A percentile compares a stretch with the other conserved stretches of the same genome.
phyloP scores from a whole-genome alignment of 2,113 vertebrate species.

The Gnathonemus longibarbis region DNA sequence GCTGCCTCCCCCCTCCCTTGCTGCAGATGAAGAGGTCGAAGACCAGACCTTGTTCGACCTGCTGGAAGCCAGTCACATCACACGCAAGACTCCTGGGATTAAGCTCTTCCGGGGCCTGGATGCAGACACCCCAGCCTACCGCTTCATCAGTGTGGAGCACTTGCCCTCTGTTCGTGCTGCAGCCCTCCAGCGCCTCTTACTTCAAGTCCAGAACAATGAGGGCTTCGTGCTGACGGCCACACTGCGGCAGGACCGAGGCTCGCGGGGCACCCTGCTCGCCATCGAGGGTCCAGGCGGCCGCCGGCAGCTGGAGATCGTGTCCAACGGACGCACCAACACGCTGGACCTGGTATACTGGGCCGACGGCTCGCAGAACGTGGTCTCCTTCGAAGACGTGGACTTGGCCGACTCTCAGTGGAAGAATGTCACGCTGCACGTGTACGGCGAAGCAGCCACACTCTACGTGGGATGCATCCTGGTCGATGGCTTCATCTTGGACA shows the following conservation, averaged over 20 bases:
- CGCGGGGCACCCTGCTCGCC: conserved; percentile 69
- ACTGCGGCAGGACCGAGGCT: conserved; percentile 69
- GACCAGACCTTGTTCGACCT: conserved; percentile 69
- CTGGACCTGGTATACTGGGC: conserved; percentile 77
- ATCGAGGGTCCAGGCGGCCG: conserved; percentile 66
- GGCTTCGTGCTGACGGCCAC: conserved; percentile 74
- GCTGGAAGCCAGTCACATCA: conserved; percentile 72
- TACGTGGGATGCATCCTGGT: conserved; percentile 74
- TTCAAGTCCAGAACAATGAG: conserved; percentile 57
- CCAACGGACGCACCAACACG: conserved; percentile 72
- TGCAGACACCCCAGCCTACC: conserved; percentile 55
- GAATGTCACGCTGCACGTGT: conserved; percentile 72
- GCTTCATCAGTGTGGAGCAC: conserved; percentile 74
- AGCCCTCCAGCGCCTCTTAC: conserved; percentile 53
- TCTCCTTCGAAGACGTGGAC: conserved; percentile 76
- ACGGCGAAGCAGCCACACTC: conserved; percentile 67
- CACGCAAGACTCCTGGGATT: conserved; percentile 70
- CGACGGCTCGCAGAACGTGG: conserved; percentile 59
- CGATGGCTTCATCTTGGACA: conserved; percentile 72
- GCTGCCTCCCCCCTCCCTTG: neutral
- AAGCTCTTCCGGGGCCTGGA: conserved; percentile 74
- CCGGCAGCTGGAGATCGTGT: conserved; percentile 73
- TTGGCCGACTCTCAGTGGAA: conserved; percentile 78
- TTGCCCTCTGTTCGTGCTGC: conserved; percentile 61
- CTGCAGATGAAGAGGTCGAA: conserved; percentile 59